Evolutionary conservation across 1,140 invertebrate genomes (phyloP), one percentile per base, ranked within the genome.

Genomic region (Pentalonia nigronervosa): DNA sequence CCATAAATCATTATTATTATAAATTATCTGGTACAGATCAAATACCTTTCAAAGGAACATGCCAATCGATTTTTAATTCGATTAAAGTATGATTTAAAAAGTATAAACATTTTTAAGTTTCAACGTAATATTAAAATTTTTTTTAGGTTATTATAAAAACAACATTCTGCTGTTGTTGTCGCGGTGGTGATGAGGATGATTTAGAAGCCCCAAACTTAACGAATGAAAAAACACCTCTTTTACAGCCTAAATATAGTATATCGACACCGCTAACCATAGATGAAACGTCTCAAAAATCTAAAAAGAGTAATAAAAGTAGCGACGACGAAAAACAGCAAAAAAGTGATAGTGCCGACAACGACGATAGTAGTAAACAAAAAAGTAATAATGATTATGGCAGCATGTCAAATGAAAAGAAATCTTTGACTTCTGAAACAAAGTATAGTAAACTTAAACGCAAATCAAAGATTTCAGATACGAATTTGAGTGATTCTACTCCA

Each of bases 201-300:
- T 81, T 34, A 36, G 45, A 83, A 81, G n/a, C n/a, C 14, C 21
- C 25, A 21, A 23, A 53, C 8, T 14, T 25, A 8, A 41, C 81
- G 36, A 53, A 86, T 34, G 91, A 93, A 93, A 93, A 56, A 86
- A 45, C 91, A 9, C 81, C 91, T 17, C 91, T 93, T 36, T 41
- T 93, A 56, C 41, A 53, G 1, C 76, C 81, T 3, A 56, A 83
- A 92, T 34, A n/a, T 30, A n/a, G 53, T 36, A 8, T 21, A 47
- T 4, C 36, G 1, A 21, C 25, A 41, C 2, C 90, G 1, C 7
- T 14, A n/a, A 3, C n/a, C 2, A 20, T 47, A 91, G 56, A 76
- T 3, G 36, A 67, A n/a, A 91, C 41, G 21, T 47, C 90, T 20
- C 6, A 47, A 67, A 36, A 90, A 60, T 34, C 48, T 6, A 76